Base-by-base conservation (phyloP, 1,140 invertebrate species). In the Reticulitermes speratus region DNA sequence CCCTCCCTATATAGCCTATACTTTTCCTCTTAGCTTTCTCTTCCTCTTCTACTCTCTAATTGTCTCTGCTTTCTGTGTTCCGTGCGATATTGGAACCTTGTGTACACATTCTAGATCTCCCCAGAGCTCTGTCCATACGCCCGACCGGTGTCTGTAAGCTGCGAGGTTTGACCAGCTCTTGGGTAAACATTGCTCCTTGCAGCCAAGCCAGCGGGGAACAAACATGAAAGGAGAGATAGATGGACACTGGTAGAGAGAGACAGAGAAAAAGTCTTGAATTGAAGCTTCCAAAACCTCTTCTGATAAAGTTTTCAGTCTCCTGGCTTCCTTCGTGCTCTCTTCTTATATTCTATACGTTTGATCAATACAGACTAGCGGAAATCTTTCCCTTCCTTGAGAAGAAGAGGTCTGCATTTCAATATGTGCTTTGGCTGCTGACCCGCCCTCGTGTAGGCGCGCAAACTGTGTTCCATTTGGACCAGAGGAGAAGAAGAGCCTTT, bases 241-340 rank as follows among this genome's bases (percentile, higher is more conserved):
- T 75, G 65, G 65, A 75, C 65, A 75, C n/a, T 75, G 65, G 8
- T 14, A 25, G 30, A 75, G 65, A 30, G n/a, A 25, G 65, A 75
- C 25, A 75, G 65, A 75, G 65, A 75, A 14, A 25, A 30, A 30
- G 16, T 75, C 65, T 75, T 30, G 65, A 75, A 75, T 30, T 75
- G 65, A 75, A 75, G 65, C 65, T 75, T 75, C 65, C 65, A 75
- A 75, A 75, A 75, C n/a, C 65, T 75, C 65, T 75, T 75, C 65
- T 75, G 65, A 75, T 75, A 8, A 30, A 75, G 65, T 75, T 75
- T 75, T 75, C 25, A 75, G n/a, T 8, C 65, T n/a, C 11, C n/a
- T 30, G 65, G 25, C 16, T 75, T 30, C 65, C 65, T 75, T 30
- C n/a, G n/a, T 75, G 7, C 25, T 30, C n/a, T 30, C 14, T 75